A percentile compares a stretch with the other conserved stretches of the same genome.
These are phyloP conservation scores for Aphelinus certus DNA, from an alignment of 1,140 invertebrate genomes.

Conservation along the genomic window DNA sequence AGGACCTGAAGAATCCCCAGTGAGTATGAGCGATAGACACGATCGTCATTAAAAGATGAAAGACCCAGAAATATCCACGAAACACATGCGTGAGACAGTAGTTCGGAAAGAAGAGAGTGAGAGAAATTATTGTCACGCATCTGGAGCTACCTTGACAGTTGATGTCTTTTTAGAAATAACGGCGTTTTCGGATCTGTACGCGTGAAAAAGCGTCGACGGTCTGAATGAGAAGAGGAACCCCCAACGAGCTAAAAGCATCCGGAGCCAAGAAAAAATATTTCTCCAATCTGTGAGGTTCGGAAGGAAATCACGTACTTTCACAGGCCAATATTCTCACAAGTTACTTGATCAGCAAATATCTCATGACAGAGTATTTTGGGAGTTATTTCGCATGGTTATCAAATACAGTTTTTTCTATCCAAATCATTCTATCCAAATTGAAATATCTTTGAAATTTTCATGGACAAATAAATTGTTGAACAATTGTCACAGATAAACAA, in stretches of 20 bases:
- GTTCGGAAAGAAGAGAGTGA: too few relatives aligned
- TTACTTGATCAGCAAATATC: not conserved
- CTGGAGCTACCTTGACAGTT: constrained; percentile 9
- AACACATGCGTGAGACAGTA: not conserved
- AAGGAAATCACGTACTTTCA: too few relatives aligned
- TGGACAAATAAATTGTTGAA: too few relatives aligned
- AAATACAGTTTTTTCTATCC: too few relatives aligned
- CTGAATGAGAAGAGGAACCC: not conserved
- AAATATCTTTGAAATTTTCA: too few relatives aligned
- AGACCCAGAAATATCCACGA: constrained; percentile 32
- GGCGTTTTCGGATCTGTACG: not conserved
- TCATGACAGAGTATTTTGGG: too few relatives aligned
- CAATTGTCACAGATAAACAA: too few relatives aligned
- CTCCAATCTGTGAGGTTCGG: not conserved
- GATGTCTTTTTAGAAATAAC: constrained; percentile 20
- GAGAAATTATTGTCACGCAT: constrained; percentile 6
- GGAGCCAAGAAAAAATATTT: constrained; percentile 10
- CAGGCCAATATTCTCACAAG: too few relatives aligned
- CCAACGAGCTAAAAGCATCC: not conserved
- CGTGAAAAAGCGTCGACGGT: not conserved
- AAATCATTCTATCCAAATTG: too few relatives aligned
- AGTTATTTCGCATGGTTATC: too few relatives aligned
- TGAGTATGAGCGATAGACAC: constrained; percentile 3
- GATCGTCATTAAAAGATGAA: constrained; percentile 29
- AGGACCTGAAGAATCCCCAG: too few relatives aligned